Base-by-base conservation (phyloP, 2,888 invertebrate genomes). In the Flexamia atlantica region DNA sequence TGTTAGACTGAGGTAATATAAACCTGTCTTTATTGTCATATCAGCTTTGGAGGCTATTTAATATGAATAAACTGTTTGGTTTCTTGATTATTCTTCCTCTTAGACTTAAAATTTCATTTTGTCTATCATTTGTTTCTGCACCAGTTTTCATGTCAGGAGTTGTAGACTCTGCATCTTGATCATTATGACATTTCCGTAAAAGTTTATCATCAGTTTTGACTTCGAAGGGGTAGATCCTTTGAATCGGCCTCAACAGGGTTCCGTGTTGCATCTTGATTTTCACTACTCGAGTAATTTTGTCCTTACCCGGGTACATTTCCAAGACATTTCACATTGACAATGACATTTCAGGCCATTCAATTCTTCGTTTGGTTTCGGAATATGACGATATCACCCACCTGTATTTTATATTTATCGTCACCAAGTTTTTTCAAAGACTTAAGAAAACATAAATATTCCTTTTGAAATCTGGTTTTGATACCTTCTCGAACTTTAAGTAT, bases 381-480 rank as follows among this genome's bases (percentile, higher is more conserved):
- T 64, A 5, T 25, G 14, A 20, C 64, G 14, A 28, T 25, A 20
- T 14, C 53, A 9, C 53, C 53, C n/a, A 53, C 23, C 3, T 53
- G 4, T 3, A 53, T 23, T 53, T 20, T 17, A 53, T 20, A 53
- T 53, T 53, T 23, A 9, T 53, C 23, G 3, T 14, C n/a, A 5
- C 3, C 14, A 46, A 28, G 25, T 17, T 79, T 53, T 30, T 30
- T 30, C 4, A 1, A 17, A 2, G 70, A 70, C 32, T 32, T 32
- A 10, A 70, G n/a, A 70, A 70, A 70, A n/a, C 70, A 30, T 1
- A 70, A 20, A 17, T 28, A 70, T n/a, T 70, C 70, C 32, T 30
- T 30, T 17, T 32, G 10, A 32, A 70, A 70, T n/a, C 70, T 70
- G 4, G 3, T 9, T 32, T 30, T 72, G n/a, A 72, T 4, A 5